Evolutionary conservation across 2,888 invertebrate species (phyloP), one percentile per base, ranked within the genome.

Genomic region (Prenolepis imparis): DNA sequence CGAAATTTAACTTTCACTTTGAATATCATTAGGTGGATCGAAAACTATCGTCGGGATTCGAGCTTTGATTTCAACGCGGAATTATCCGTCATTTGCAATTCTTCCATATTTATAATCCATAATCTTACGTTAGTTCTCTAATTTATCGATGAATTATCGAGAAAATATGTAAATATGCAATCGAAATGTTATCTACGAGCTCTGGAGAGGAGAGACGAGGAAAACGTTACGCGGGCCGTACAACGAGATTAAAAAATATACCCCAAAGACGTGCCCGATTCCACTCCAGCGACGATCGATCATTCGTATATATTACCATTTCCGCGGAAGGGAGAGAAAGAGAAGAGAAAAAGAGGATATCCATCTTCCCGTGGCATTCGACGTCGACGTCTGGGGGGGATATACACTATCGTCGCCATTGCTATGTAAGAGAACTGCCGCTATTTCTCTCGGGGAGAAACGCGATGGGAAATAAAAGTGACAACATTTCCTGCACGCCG

Each of bases 231-330:
- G n/a, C 52, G 70, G n/a, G 39, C 41, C 32, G 21, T 59, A 36
- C 36, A 84, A 86, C 64, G 83, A 83, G 88, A 89, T 89, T 89
- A 89, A 89, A 89, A 89, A 89, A 89, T 85, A 84, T 84, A 85
- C 84, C 85, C 59, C 66, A 75, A 61, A 81, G 82, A 68, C 63
- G 78, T 59, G 74, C 73, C 84, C 82, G 84, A 83, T 89, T 83
- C 83, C 81, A 81, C 82, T 80, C 72, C 70, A 81, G 74, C 77
- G 74, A 78, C 89, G 88, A 90, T 89, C 89, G 89, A 89, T 89
- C 88, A 89, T 89, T 88, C 84, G 75, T 84, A 70, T 83, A 63
- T 74, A 88, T 90, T 87, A 87, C 82, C 83, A 85, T 83, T 86
- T 84, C 70, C 66, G 57, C 52, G 64, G 67, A 75, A 52, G 52